A percentile compares a stretch with the other conserved stretches of the same genome.
Evolutionary conservation across 2,113 vertebrate species (phyloP).

Genomic region (Cinclus cinclus): DNA sequence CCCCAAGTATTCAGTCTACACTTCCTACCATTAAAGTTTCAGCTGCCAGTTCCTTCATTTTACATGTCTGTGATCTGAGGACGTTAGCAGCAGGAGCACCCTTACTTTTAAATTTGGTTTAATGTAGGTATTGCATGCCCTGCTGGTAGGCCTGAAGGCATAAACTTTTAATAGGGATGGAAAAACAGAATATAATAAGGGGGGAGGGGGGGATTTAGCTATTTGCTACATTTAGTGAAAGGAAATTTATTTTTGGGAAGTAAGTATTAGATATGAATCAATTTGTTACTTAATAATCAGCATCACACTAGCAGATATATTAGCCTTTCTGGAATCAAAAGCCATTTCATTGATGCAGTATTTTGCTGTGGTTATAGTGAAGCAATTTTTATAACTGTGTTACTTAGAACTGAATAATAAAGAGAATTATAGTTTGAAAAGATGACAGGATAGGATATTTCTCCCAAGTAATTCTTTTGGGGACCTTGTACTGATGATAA

Average conservation of each 20-base stretch:
- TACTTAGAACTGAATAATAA: not conserved
- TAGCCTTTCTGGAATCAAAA: not conserved
- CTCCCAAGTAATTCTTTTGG: not conserved
- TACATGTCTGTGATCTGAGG: conserved; percentile 80
- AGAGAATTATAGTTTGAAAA: not conserved
- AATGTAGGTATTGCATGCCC: conserved; percentile 78
- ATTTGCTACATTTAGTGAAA: conserved; percentile 38
- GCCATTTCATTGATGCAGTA: not conserved
- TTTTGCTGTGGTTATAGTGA: not conserved
- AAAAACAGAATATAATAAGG: conserved; percentile 61
- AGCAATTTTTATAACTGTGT: not conserved
- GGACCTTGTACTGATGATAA: not conserved
- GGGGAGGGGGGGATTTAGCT: conserved; percentile 22
- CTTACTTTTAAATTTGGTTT: conserved; percentile 84
- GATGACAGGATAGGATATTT: not conserved
- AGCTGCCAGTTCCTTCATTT: conserved; percentile 80
- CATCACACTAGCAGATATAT: not conserved
- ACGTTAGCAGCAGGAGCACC: conserved; percentile 79
- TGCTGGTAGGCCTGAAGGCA: conserved; percentile 81
- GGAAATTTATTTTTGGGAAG: not conserved
- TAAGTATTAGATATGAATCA: not conserved
- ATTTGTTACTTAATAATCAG: not conserved
- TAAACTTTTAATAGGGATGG: conserved; percentile 70
- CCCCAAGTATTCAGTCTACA: conserved; percentile 61
- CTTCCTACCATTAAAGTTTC: conserved; percentile 77